These are phyloP conservation scores for Hepsetus odoe DNA, from an alignment of 2,113 vertebrate species.

Conservation along the genomic window DNA sequence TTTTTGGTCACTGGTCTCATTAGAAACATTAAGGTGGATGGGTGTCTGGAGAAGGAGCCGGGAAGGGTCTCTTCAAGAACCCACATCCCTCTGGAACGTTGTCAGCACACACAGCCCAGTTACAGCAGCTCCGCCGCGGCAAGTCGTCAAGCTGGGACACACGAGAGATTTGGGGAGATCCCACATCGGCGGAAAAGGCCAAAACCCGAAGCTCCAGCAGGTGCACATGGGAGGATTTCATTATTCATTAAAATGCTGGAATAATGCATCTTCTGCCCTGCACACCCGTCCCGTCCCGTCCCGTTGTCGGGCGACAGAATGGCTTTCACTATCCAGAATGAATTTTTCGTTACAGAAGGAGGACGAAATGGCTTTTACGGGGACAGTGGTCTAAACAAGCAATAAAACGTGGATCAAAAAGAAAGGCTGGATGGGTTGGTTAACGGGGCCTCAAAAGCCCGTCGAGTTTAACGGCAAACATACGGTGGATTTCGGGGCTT, in stretches of 20 bases:
- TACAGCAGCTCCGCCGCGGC: not conserved
- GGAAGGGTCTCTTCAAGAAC: not conserved
- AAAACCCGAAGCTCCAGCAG: slow-evolving; percentile 35
- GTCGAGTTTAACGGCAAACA: not conserved
- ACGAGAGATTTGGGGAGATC: slow-evolving; percentile 36
- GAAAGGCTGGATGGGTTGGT: not conserved
- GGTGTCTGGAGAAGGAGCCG: not conserved
- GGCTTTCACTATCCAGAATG: not conserved
- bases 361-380: not conserved
- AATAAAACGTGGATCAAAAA: slow-evolving; percentile 32
- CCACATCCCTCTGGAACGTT: not conserved
- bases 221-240: slow-evolving; percentile 29
- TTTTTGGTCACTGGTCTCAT: too few species aligned
- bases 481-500: not conserved
- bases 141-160: slow-evolving; percentile 23
- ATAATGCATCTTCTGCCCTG: slow-evolving; percentile 26
- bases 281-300: too few species aligned
- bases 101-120: not conserved
- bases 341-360: slow-evolving; percentile 3
- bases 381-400: slow-evolving; percentile 11
- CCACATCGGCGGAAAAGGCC: slow-evolving; percentile 31
- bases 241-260: slow-evolving; percentile 18
- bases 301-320: too few species aligned
- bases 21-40: not conserved
- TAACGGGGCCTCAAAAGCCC: not conserved